Conservation (phyloP, 2,113 vertebrate genomes). For the Chaenocephalus aceratus region DNA sequence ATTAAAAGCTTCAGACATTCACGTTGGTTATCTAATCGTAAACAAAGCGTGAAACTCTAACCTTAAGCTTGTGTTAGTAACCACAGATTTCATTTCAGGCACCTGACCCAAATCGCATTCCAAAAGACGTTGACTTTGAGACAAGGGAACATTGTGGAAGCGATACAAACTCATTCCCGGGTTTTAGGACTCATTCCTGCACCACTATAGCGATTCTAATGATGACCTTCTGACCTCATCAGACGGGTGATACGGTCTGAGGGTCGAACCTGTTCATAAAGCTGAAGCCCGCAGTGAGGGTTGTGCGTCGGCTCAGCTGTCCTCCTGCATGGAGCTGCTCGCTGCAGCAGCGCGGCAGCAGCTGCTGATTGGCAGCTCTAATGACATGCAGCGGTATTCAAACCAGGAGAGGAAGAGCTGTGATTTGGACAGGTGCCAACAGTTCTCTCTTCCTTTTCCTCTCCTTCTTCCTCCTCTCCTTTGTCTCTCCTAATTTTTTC, state of each 20-base stretch:
- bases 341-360: slow-evolving; percentile 53
- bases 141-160: no score
- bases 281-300: background rate
- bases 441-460: slow-evolving; percentile 19
- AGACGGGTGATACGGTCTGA: background rate
- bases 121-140: no score
- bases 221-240: slow-evolving; percentile 2
- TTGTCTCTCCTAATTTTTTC: slow-evolving; percentile 23
- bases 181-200: no score
- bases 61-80: no score
- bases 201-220: background rate
- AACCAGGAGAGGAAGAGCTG: slow-evolving; percentile 54
- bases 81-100: no score
- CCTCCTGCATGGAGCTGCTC: slow-evolving; percentile 39
- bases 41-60: no score
- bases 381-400: slow-evolving; percentile 65
- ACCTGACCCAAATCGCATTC: no score
- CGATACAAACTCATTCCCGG: no score
- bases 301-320: slow-evolving; percentile 38
- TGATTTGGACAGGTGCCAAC: slow-evolving; percentile 50
- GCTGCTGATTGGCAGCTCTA: slow-evolving; percentile 70
- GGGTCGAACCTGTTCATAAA: slow-evolving; percentile 1
- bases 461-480: slow-evolving; percentile 34
- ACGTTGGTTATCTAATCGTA: no score
- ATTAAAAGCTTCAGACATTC: no score